Evolutionary conservation across 2,888 invertebrate species (phyloP).

Genomic region (Drosophila melanosoma): DNA sequence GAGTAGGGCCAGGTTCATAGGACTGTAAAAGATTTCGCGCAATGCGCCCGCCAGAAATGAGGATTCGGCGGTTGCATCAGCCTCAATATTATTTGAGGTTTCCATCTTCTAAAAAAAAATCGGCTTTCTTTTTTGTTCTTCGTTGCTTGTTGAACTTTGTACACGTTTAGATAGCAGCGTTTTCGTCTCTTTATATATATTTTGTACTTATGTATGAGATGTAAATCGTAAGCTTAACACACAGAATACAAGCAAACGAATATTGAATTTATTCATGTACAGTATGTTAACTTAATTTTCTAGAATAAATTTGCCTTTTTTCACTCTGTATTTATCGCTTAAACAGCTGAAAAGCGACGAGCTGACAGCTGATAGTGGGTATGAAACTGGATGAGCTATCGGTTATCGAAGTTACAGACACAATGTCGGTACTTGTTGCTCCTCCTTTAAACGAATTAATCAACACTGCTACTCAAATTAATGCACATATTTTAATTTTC

Average conservation of each 20-base stretch:
- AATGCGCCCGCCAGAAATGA: slow-evolving; percentile 81
- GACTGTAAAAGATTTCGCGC: slow-evolving; percentile 89
- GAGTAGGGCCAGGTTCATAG: slow-evolving; percentile 89
- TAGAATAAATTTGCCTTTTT: slow-evolving; percentile 42
- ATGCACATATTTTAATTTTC: slow-evolving; percentile 21
- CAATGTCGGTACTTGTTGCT: slow-evolving; percentile 36
- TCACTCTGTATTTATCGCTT: slow-evolving; percentile 32
- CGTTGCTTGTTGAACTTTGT: slow-evolving; percentile 42
- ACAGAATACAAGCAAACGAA: slow-evolving; percentile 30
- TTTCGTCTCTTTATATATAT: neutral
- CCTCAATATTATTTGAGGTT: slow-evolving; percentile 37
- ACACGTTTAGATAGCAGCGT: slow-evolving; percentile 20
- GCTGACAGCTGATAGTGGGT: slow-evolving; percentile 35
- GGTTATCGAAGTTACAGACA: slow-evolving; percentile 15
- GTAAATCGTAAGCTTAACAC: slow-evolving; percentile 38
- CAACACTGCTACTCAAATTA: slow-evolving; percentile 1
- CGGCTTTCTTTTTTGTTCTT: neutral
- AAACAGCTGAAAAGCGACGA: slow-evolving; percentile 44
- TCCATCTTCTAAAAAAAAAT: slow-evolving; percentile 31
- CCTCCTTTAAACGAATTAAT: slow-evolving; percentile 7
- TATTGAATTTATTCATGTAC: slow-evolving; percentile 49
- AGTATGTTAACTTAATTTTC: slow-evolving; percentile 49
- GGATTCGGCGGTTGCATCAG: slow-evolving; percentile 52
- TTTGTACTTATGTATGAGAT: slow-evolving; percentile 33
- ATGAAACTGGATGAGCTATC: slow-evolving; percentile 15